phyloP scores from a whole-genome alignment of 2,888 invertebrate species.

The Stenoptilia bipunctidactyla region DNA sequence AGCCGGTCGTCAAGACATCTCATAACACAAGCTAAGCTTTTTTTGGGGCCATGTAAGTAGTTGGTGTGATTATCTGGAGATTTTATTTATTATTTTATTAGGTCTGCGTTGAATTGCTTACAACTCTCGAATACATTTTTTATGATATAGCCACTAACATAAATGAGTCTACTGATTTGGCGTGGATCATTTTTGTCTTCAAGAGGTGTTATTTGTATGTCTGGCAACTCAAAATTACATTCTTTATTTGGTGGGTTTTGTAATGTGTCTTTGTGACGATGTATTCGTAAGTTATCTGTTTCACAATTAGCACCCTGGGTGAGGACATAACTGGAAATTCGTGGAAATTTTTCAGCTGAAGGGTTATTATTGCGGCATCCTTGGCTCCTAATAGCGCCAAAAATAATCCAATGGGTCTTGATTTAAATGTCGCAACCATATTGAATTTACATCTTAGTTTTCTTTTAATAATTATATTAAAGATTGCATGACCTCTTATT shows the following conservation, averaged over 20 bases:
- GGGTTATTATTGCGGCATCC: conserved; percentile 15
- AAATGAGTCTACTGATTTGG: conserved; percentile 9
- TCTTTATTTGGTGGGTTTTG: conserved; percentile 6
- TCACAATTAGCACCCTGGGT: conserved; percentile 10
- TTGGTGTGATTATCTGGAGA: no score
- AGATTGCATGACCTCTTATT: conserved; percentile 2
- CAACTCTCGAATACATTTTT: conserved; percentile 10
- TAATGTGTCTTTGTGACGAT: neutral
- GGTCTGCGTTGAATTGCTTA: conserved; percentile 8
- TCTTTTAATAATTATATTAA: conserved; percentile 1
- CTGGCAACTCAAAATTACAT: conserved; percentile 12
- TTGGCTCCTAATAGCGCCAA: conserved; percentile 17
- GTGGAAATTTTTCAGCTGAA: conserved; percentile 11
- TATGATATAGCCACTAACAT: conserved; percentile 5
- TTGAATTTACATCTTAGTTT: conserved; percentile 4
- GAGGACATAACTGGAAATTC: conserved; percentile 15
- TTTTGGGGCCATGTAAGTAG: no score
- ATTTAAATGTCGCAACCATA: conserved; percentile 17
- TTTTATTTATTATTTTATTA: no score
- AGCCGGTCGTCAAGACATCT: no score
- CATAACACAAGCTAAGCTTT: no score
- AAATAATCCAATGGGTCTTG: conserved; percentile 20
- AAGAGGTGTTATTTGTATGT: neutral
- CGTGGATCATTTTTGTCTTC: conserved; percentile 1
- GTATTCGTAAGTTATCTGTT: neutral